phyloP scores from a whole-genome alignment of 2,797 vertebrate species.

The Nannoperca australis region DNA sequence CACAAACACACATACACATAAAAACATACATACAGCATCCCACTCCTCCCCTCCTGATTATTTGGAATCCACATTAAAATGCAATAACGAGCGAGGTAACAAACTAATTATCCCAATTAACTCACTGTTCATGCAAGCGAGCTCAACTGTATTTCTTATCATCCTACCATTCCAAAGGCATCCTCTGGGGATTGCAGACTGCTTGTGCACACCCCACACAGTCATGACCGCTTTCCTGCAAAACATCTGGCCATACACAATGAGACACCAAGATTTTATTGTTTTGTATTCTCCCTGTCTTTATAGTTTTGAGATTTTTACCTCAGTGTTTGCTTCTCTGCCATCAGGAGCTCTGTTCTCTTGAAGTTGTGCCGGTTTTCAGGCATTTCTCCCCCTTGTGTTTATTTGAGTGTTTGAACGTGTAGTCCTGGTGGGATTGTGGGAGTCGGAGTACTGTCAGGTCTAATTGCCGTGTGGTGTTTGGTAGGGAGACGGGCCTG shows the following conservation, averaged over 20 bases:
- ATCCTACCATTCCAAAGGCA: slow-evolving; percentile 44
- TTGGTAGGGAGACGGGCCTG: slow-evolving; percentile 92
- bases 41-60: slow-evolving; percentile 46
- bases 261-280: slow-evolving; percentile 26
- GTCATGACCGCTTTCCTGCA: slow-evolving; percentile 54
- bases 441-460: slow-evolving; percentile 91
- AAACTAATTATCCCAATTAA: slow-evolving; percentile 82
- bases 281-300: slow-evolving; percentile 23
- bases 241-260: slow-evolving; percentile 69
- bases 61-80: slow-evolving; percentile 76
- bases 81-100: slow-evolving; percentile 76
- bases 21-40: slow-evolving; percentile 29
- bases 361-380: slow-evolving; percentile 62
- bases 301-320: slow-evolving; percentile 49
- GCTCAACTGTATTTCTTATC: slow-evolving; percentile 59
- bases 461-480: slow-evolving; percentile 94
- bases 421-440: slow-evolving; percentile 81
- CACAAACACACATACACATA: slow-evolving; percentile 25
- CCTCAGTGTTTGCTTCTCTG: slow-evolving; percentile 39
- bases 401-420: slow-evolving; percentile 77
- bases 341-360: slow-evolving; percentile 49
- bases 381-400: slow-evolving; percentile 50
- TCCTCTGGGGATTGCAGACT: slow-evolving; percentile 67
- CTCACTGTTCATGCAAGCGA: slow-evolving; percentile 70
- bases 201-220: slow-evolving; percentile 40